phyloP scores from a whole-genome alignment of 2,888 invertebrate genomes.

The Rhodophaea formosa region DNA sequence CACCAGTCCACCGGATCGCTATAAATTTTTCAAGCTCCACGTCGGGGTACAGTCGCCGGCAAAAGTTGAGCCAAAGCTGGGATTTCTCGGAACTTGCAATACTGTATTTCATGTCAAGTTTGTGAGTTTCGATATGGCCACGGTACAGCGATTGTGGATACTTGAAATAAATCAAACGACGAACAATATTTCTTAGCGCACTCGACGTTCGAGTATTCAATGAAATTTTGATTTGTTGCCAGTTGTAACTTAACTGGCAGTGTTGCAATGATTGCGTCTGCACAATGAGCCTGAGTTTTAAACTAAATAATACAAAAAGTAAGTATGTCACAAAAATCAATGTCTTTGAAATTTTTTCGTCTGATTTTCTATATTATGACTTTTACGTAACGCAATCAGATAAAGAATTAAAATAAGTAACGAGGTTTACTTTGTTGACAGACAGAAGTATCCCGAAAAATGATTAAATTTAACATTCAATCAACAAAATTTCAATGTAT shows the following conservation, averaged over 20 bases:
- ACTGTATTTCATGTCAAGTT: conserved; percentile 7
- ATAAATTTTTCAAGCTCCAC: conserved; percentile 15
- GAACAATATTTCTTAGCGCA: background rate
- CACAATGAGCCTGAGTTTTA: too few species aligned
- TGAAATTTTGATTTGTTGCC: background rate
- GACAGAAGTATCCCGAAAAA: too few species aligned
- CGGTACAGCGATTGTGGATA: background rate
- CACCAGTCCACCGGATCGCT: background rate
- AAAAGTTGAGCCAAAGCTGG: conserved; percentile 14
- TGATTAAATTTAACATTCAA: too few species aligned
- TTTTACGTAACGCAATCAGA: too few species aligned
- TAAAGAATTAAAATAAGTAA: too few species aligned
- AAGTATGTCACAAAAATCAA: too few species aligned
- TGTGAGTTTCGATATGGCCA: conserved; percentile 10
- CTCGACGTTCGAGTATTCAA: background rate
- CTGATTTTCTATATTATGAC: too few species aligned
- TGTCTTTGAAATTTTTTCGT: too few species aligned
- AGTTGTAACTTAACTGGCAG: background rate
- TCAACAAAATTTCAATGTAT: too few species aligned
- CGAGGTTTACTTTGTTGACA: too few species aligned
- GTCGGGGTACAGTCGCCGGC: background rate
- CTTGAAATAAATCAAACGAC: background rate
- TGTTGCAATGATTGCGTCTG: too few species aligned
- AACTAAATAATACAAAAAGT: too few species aligned
- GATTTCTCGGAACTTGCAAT: conserved; percentile 7